Base-by-base conservation (phyloP, 2,113 vertebrate species). In the Fregetta grallaria region DNA sequence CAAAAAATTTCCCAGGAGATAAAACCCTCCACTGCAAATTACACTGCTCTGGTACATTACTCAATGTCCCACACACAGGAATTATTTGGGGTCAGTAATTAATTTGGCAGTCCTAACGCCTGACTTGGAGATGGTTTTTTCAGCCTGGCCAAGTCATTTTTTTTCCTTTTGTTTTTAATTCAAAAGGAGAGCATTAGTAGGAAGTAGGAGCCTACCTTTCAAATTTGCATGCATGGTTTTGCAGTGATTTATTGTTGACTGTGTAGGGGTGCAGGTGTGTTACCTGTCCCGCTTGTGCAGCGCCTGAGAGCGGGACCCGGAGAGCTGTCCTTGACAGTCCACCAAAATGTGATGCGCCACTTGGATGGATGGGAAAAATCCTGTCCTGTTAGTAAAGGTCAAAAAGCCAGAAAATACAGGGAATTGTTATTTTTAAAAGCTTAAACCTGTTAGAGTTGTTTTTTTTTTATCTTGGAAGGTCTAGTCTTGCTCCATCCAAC, bases 11-110 rank as follows among this genome's bases (percentile, higher is more conserved):
- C 42, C 53, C 74, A 67, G 74, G 83, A 82, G 80, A 68, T 79
- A n/a, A 62, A 95, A 91, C 26, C 49, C 25, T 85, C 17, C 14
- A 10, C 34, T 66, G 29, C 65, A 71, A 93, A 90, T 81, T 59
- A 61, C n/a, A 18, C 21, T 26, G 14, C 59, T 63, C 40, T 81
- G 61, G 47, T 74, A 32, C 91, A 73, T 85, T 68, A 52, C 62
- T 96, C 44, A 50, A 2, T 67, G 65, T 93, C 71, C 86, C 40
- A 11, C 81, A 96, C 89, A 88, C 45, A 72, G 75, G 80, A 93
- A 76, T 96, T 87, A 65, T 79, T 81, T 81, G 13, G 49, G 74
- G 40, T 77, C 42, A 74, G 23, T 63, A 81, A 94, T 90, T 93
- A 88, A 70, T 85, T 63, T 74, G 52, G 66, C 79, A 78, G 15